A percentile compares a stretch with the other conserved stretches of the same genome.
These are phyloP conservation scores for Prostheceraeus crozeri DNA, from an alignment of 2,888 invertebrate genomes.

Conservation along the genomic window DNA sequence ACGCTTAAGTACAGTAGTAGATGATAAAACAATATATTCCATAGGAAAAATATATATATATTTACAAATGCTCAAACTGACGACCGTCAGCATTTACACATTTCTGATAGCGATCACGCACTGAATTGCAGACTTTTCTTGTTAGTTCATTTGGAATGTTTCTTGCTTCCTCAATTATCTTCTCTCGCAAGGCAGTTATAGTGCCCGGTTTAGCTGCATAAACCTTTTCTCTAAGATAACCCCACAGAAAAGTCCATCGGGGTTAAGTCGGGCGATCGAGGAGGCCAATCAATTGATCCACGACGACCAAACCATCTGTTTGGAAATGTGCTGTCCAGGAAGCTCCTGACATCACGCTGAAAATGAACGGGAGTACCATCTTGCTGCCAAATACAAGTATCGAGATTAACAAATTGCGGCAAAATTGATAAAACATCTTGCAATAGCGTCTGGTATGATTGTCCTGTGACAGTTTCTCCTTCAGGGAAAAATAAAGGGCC, in stretches of 20 bases:
- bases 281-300: conserved; percentile 5
- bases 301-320: conserved; percentile 13
- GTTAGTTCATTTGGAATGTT: not conserved
- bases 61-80: conserved; percentile 9
- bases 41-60: not conserved
- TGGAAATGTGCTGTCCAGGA: conserved; percentile 1
- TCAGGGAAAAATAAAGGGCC: conserved; percentile 10
- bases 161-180: not conserved
- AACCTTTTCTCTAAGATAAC: conserved; percentile 2
- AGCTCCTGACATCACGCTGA: not conserved
- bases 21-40: no score
- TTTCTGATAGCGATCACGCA: conserved; percentile 2
- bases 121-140: conserved; percentile 1
- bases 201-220: conserved; percentile 7
- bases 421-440: conserved; percentile 21
- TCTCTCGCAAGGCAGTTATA: not conserved
- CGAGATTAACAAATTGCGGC: conserved; percentile 10
- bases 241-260: conserved; percentile 20
- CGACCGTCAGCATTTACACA: conserved; percentile 2
- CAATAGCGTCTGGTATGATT: conserved; percentile 5
- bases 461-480: conserved; percentile 8
- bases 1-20: no score
- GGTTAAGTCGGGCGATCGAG: conserved; percentile 6
- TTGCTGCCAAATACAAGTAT: conserved; percentile 16
- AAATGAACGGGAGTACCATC: conserved; percentile 22